These are phyloP conservation scores for Acholoe squamosa DNA, from an alignment of 2,888 invertebrate species.

Conservation along the genomic window DNA sequence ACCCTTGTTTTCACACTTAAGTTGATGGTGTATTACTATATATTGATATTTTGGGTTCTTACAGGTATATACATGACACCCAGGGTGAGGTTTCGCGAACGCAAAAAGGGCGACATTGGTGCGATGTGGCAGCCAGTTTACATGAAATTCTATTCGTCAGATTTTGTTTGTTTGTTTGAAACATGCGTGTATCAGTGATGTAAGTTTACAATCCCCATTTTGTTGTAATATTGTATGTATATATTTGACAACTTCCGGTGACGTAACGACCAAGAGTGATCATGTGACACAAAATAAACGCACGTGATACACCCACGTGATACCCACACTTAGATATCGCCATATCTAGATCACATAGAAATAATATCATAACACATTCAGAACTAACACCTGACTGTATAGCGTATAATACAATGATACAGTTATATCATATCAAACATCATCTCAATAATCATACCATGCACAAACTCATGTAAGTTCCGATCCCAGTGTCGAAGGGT, in stretches of 20 bases:
- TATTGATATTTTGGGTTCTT: slow-evolving; percentile 11
- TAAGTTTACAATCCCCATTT: background rate
- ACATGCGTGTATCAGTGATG: background rate
- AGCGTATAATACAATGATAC: slow-evolving; percentile 9
- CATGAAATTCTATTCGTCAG: slow-evolving; percentile 5
- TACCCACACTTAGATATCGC: background rate
- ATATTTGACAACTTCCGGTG: slow-evolving; percentile 1
- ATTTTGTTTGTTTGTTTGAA: background rate
- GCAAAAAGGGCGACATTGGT: slow-evolving; percentile 7
- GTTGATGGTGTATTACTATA: slow-evolving; percentile 22
- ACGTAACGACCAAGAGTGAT: slow-evolving; percentile 11
- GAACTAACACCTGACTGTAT: slow-evolving; percentile 34
- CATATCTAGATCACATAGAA: slow-evolving; percentile 52
- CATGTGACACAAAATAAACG: slow-evolving; percentile 38
- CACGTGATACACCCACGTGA: slow-evolving; percentile 51
- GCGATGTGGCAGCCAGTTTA: slow-evolving; percentile 46
- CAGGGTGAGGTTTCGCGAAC: slow-evolving; percentile 27
- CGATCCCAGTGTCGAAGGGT: background rate
- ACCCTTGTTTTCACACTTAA: slow-evolving; percentile 46
- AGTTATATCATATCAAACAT: slow-evolving; percentile 28
- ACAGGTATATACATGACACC: slow-evolving; percentile 48
- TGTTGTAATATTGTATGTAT: background rate
- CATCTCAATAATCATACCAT: background rate
- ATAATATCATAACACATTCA: slow-evolving; percentile 44
- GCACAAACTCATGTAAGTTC: background rate